These are phyloP conservation scores for Mongoloraphidia duomilia DNA, from an alignment of 2,888 invertebrate genomes.

Conservation along the genomic window DNA sequence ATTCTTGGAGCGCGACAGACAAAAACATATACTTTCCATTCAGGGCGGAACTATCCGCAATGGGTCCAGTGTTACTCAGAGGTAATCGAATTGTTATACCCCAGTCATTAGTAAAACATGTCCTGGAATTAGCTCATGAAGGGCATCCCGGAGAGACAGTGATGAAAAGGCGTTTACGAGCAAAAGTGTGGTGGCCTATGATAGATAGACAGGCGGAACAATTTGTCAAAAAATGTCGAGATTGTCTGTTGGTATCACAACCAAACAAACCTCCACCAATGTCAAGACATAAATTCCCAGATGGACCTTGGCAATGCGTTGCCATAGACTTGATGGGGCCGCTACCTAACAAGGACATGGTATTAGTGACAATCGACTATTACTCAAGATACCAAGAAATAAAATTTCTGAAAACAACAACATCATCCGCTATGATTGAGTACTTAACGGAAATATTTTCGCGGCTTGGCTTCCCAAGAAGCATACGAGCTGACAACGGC, in stretches of 20 bases:
- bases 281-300: constrained; percentile 7
- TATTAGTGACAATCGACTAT: no score
- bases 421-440: constrained; percentile 7
- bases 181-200: constrained; percentile 5
- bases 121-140: background rate
- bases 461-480: constrained; percentile 10
- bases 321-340: constrained; percentile 13
- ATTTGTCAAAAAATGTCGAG: constrained; percentile 6
- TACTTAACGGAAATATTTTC: constrained; percentile 9
- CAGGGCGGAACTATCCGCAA: constrained; percentile 11
- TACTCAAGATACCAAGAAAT: constrained; percentile 12
- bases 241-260: constrained; percentile 8
- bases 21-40: constrained; percentile 13
- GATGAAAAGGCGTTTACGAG: no score
- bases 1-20: constrained; percentile 10
- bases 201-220: constrained; percentile 2
- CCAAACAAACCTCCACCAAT: constrained; percentile 10
- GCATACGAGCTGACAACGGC: constrained; percentile 12
- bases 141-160: background rate
- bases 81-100: constrained; percentile 2
- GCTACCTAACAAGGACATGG: constrained; percentile 8
- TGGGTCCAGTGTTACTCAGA: constrained; percentile 12
- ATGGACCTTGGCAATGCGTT: no score
- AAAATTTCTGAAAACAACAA: constrained; percentile 8
- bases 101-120: background rate